Conservation (phyloP, 2,888 invertebrate species). For the Andrena marginata region DNA sequence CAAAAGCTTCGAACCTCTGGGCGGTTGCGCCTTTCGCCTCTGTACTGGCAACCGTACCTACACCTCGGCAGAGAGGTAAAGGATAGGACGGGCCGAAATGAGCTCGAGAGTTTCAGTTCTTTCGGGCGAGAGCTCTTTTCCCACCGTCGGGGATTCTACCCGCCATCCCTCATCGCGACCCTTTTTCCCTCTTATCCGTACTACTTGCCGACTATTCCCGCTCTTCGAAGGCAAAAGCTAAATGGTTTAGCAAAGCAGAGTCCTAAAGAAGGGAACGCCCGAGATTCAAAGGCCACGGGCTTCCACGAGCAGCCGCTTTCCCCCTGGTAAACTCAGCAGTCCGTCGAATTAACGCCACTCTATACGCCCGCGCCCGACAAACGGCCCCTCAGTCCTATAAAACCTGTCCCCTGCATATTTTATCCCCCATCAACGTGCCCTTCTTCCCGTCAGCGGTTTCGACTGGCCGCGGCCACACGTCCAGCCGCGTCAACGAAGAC, state of each 20-base stretch:
- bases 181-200: slow-evolving; percentile 11
- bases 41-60: slow-evolving; percentile 25
- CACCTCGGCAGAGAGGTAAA: slow-evolving; percentile 11
- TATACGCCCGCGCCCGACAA: slow-evolving; percentile 4
- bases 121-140: slow-evolving; percentile 50
- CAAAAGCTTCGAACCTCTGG: slow-evolving; percentile 62
- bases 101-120: slow-evolving; percentile 63
- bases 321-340: slow-evolving; percentile 20
- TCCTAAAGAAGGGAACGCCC: slow-evolving; percentile 31
- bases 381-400: slow-evolving; percentile 13
- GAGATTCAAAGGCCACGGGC: slow-evolving; percentile 48
- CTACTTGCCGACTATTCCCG: slow-evolving; percentile 30
- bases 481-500: neutral
- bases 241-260: slow-evolving; percentile 67
- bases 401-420: slow-evolving; percentile 24
- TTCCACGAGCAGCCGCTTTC: slow-evolving; percentile 25
- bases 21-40: slow-evolving; percentile 37
- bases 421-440: neutral
- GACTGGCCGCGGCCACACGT: neutral
- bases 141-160: slow-evolving; percentile 32
- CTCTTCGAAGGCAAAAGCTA: slow-evolving; percentile 62
- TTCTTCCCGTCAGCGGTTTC: neutral
- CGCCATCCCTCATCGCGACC: slow-evolving; percentile 26
- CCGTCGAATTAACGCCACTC: slow-evolving; percentile 33
- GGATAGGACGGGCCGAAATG: slow-evolving; percentile 57